phyloP scores from a whole-genome alignment of 1,140 invertebrate genomes.

The Pogonognathellus flavescens region DNA sequence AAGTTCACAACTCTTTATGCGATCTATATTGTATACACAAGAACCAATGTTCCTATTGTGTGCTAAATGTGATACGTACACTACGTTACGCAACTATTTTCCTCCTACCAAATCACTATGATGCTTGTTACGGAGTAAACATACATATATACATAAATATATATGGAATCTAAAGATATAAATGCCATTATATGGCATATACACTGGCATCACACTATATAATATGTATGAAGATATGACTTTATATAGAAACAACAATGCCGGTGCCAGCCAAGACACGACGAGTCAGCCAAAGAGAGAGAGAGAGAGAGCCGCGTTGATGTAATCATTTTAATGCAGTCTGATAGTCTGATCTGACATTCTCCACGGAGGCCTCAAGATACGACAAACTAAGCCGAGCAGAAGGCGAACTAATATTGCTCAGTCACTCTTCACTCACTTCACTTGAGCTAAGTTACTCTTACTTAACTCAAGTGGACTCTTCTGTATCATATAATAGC shows the following conservation, averaged over 20 bases:
- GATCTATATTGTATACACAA: no score
- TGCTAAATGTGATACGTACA: no score
- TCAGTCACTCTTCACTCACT: conserved; percentile 45
- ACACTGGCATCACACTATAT: not conserved
- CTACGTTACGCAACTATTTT: no score
- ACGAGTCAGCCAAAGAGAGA: not conserved
- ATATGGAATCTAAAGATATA: no score
- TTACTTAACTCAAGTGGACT: conserved; percentile 50
- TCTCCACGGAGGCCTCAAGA: conserved; percentile 49
- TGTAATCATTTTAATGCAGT: conserved; percentile 58
- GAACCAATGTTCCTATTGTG: no score
- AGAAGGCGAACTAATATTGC: conserved; percentile 46
- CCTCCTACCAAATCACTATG: no score
- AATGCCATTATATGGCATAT: no score
- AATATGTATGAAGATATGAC: not conserved
- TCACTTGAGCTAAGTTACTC: conserved; percentile 32
- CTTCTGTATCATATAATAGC: conserved; percentile 40
- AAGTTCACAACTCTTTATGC: no score
- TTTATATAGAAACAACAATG: not conserved
- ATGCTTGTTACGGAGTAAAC: no score
- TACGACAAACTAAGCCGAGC: conserved; percentile 39
- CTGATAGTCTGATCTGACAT: conserved; percentile 54
- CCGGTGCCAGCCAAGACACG: not conserved
- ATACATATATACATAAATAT: not conserved
- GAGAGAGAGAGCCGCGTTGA: not conserved